Conservation (phyloP, 2,797 vertebrate species). For the Oreochromis grahami region DNA sequence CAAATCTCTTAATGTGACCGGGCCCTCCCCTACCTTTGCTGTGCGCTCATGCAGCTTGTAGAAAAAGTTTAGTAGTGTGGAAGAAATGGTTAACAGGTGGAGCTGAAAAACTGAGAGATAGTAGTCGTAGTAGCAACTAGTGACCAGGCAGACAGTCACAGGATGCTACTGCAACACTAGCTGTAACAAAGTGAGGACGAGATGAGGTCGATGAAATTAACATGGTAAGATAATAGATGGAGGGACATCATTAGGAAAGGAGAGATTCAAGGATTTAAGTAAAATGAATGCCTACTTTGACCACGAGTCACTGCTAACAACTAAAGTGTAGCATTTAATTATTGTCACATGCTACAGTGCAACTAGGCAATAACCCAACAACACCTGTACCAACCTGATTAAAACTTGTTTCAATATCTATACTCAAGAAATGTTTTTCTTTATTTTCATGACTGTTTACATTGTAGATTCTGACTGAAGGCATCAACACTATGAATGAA, state of each 20-base stretch:
- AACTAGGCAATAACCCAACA: neutral
- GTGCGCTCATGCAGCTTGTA: neutral
- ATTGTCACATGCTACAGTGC: neutral
- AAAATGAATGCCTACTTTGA: neutral
- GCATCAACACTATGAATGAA: neutral
- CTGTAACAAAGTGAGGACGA: neutral
- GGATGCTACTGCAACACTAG: neutral
- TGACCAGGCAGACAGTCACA: neutral
- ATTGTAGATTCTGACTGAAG: neutral
- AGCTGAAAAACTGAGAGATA: neutral
- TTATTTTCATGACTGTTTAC: neutral
- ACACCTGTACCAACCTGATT: neutral
- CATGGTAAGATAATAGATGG: neutral
- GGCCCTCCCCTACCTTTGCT: neutral
- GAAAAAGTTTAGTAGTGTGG: neutral
- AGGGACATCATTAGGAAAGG: neutral
- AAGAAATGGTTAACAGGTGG: neutral
- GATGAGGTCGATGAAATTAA: neutral
- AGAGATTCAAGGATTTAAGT: neutral
- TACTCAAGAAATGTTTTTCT: neutral
- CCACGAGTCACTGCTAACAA: neutral
- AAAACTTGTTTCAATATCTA: neutral
- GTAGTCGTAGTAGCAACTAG: neutral
- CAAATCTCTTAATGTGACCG: neutral
- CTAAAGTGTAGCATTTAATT: neutral